phyloP scores from a whole-genome alignment of 2,888 invertebrate species.

The Lampropteryx suffumata region DNA sequence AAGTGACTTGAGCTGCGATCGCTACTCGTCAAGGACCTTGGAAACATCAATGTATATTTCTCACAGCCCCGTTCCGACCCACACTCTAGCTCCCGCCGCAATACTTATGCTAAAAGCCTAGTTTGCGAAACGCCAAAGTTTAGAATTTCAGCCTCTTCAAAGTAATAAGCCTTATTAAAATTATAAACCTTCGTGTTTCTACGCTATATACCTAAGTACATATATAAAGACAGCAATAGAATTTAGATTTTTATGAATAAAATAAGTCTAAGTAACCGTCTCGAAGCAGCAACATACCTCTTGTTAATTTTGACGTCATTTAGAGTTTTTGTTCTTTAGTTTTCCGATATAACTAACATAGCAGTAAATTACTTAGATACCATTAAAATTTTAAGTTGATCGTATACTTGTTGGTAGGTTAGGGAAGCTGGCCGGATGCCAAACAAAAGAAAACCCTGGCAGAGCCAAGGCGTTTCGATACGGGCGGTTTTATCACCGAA shows the following conservation, averaged over 20 bases:
- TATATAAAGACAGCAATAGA: background rate
- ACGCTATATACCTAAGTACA: conserved; percentile 14
- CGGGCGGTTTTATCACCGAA: conserved; percentile 52
- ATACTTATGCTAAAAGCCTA: conserved; percentile 48
- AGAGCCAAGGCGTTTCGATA: conserved; percentile 66
- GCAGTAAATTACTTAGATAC: no score
- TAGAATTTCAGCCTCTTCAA: conserved; percentile 37
- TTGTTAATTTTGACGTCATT: no score
- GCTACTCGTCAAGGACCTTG: conserved; percentile 52
- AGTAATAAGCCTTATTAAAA: conserved; percentile 38
- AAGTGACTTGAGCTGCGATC: conserved; percentile 57
- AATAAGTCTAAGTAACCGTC: no score
- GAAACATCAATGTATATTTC: conserved; percentile 63
- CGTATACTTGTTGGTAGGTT: conserved; percentile 45
- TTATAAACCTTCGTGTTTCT: conserved; percentile 15
- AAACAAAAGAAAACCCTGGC: conserved; percentile 68
- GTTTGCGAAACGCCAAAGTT: conserved; percentile 43
- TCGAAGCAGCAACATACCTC: no score
- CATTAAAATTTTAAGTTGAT: conserved; percentile 47
- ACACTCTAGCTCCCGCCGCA: conserved; percentile 34
- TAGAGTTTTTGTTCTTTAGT: no score
- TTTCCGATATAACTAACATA: no score
- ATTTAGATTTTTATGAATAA: background rate
- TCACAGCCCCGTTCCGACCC: conserved; percentile 37
- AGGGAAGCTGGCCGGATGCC: conserved; percentile 63